Percentiles rank a stretch among this genome's conserved stretches.
Conservation (phyloP, 2,888 invertebrate species). For the Tuberolachnus salignus region DNA sequence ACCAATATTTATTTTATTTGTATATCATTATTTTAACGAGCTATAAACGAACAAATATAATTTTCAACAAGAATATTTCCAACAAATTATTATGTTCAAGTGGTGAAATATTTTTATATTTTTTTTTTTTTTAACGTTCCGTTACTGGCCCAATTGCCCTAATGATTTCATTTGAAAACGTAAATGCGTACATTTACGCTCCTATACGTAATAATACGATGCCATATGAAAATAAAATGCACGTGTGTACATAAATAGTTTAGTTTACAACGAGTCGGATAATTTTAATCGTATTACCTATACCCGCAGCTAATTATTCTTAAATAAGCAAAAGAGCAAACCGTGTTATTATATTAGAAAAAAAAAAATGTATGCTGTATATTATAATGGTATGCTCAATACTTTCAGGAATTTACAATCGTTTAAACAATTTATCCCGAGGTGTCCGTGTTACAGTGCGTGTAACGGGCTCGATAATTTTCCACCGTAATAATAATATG, state of each 20-base stretch:
- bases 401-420: constrained; percentile 38
- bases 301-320: constrained; percentile 16
- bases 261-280: constrained; percentile 21
- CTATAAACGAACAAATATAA: too few relatives aligned
- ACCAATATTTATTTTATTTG: too few relatives aligned
- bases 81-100: too few relatives aligned
- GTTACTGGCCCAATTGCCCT: too few relatives aligned
- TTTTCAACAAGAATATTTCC: too few relatives aligned
- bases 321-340: constrained; percentile 8
- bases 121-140: too few relatives aligned
- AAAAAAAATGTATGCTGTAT: too few relatives aligned
- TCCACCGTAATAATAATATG: background rate
- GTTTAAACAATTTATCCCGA: constrained; percentile 31
- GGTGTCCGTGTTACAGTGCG: constrained; percentile 2
- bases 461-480: constrained; percentile 46
- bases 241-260: too few relatives aligned
- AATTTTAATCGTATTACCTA: constrained; percentile 2
- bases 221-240: too few relatives aligned
- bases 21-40: too few relatives aligned
- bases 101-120: too few relatives aligned
- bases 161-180: background rate
- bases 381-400: constrained; percentile 9
- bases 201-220: background rate
- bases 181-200: background rate
- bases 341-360: too few relatives aligned